Evolutionary conservation across 2,888 invertebrate species (phyloP), one percentile per base, ranked within the genome.

Genomic region (Phorcus lineatus): DNA sequence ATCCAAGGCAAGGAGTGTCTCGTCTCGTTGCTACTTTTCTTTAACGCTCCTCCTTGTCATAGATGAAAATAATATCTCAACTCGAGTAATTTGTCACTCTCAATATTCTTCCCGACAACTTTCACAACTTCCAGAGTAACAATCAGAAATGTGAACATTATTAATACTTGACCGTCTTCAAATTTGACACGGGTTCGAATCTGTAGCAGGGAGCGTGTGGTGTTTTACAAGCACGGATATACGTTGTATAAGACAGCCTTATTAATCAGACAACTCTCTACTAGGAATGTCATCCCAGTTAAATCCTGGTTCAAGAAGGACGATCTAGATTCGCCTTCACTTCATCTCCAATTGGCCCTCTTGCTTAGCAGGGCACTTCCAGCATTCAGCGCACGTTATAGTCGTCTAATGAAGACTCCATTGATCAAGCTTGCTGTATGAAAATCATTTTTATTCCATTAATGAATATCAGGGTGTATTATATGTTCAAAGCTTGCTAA

Each of bases 401-500:
- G 19, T 19, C 36, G 40, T 36, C 19, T 70, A 70, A 70, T 70
- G 70, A 70, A 70, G 70, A 28, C 19, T 19, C 31, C 70, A 70
- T 70, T 70, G 70, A 70, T 70, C 70, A 70, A 70, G 70, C 70
- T 70, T 70, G 31, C 70, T 36, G 70, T 36, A 70, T 70, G 36
- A 70, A 70, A 70, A 70, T 70, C 70, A 70, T 70, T 70, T 70
- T 70, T 70, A 70, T 70, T 70, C 70, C 70, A 70, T 70, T 70
- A 70, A 70, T 70, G 70, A 31, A 40, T 70, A 31, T 70, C 70
- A 36, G 70, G 19, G 70, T 36, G 70, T n/a, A 70, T 70, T 70
- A 70, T 36, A 36, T 36, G 40, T 31, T 70, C 31, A 70, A 70
- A 70, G 70, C 70, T 62, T 36, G 70, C 11, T n/a, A 36, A 36